Evolutionary conservation across 2,113 vertebrate genomes (phyloP), one percentile per base, ranked within the genome.

Genomic region (Stigmatopora nigra): DNA sequence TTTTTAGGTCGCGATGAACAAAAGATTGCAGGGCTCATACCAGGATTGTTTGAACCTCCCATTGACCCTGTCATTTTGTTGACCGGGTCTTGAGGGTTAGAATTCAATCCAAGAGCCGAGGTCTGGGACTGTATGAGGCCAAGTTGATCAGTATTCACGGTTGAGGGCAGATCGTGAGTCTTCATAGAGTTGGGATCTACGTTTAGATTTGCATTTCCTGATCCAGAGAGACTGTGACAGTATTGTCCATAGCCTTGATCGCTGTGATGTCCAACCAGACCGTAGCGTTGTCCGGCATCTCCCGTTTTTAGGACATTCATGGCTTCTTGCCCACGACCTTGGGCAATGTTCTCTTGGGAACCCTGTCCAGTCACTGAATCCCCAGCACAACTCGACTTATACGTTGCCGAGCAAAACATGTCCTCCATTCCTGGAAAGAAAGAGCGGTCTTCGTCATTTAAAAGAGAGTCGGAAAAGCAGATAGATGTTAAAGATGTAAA

Each of bases 391-490:
- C 89, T 89, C 0, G 92, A 66, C 46, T 95, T 96, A 35, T 92
- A 95, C 7, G 93, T 93, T 0, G 94, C 88, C 0, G 90, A 86
- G 0, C 93, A 94, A 9, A 97, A 97, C 92, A 96, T 95, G 80
- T 97, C 93, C 64, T 96, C 95, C 93, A 97, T 95, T 9, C 92
- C 93, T 14, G 94, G 93, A 69, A 97, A 97, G 78, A 95, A 96
- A 25, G 92, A 90, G 0, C 93, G 90, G 44, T 89, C 90, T 25
- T 95, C 94, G 0, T 95, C 94, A 60, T 93, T 92, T 25, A 96
- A 86, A 67, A 92, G 79, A 0, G 94, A 93, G 65, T 97, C 94
- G 0, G 93, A 93, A 82, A 95, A 97, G 83, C 95, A 96, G 78
- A 95, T 95, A 51, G 94, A 94, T 1, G 94, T 92, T 38, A 97